Evolutionary conservation across 1,140 invertebrate genomes (phyloP), one percentile per base, ranked within the genome.

Genomic region (Tetragonula clypearis): DNA sequence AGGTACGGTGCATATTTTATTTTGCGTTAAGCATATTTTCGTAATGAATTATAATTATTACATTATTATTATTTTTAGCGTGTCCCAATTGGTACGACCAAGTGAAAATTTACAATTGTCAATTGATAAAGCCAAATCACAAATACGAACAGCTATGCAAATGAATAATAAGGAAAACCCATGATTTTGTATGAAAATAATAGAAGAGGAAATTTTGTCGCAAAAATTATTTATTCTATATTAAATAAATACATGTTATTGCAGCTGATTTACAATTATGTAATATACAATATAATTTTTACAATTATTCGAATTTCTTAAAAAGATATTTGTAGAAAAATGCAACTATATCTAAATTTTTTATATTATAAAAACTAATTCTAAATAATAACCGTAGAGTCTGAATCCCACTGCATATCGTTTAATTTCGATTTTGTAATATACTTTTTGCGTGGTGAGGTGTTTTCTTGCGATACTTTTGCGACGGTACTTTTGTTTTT

Each of bases 391-490:
- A 94, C 65, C 15, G 94, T 93, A 21, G 88, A 91, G 74, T 94
- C 91, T 4, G 90, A 60, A 86, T 94, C 94, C 94, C 94, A 94
- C 12, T 93, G 91, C 11, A 77, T 90, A 5, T 77, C 83, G 77
- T 86, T 92, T 41, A 90, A 58, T 78, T 91, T 94, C 60, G 85
- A 81, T 62, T 92, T 94, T 26, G 76, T 53, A 12, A 75, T 74
- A 62, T 66, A 81, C 35, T 76, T 87, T 56, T 92, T 91, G 14
- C 83, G 88, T 12, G 92, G 93, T 30, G 93, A 92, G 11, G 93
- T 94, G 77, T 94, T 94, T 74, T 94, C 94, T 79, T 94, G 92
- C 3, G 92, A 92, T 69, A 79, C 74, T 82, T 84, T 90, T 14
- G 86, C 53, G 17, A 80, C 87, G 19, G 90, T 79, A 15, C 19